Percentiles rank a stretch among this genome's conserved stretches.
phyloP scores from a whole-genome alignment of 2,888 invertebrate genomes.

The Anoncus sp. region DNA sequence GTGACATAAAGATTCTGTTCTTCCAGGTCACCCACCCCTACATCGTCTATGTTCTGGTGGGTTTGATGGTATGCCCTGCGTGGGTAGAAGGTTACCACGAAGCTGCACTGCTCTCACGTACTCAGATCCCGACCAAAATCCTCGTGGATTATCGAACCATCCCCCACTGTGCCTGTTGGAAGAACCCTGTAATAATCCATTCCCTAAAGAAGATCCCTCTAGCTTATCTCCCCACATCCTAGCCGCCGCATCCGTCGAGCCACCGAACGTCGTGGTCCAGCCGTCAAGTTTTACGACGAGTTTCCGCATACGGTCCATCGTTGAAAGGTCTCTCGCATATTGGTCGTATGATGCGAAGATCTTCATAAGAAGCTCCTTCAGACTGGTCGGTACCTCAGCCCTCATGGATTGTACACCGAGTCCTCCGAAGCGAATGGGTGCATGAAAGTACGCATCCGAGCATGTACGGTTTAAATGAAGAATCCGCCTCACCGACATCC shows the following conservation, averaged over 20 bases:
- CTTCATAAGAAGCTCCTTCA: background rate
- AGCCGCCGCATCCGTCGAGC: conserved; percentile 28
- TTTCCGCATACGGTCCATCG: background rate
- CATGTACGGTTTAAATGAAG: conserved; percentile 31
- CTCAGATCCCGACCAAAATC: conserved; percentile 70
- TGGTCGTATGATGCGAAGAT: background rate
- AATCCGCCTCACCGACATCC: conserved; percentile 17
- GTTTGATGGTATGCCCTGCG: conserved; percentile 69
- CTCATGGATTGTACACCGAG: conserved; percentile 30
- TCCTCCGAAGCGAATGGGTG: background rate
- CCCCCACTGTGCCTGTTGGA: conserved; percentile 51
- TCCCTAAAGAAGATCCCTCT: background rate
- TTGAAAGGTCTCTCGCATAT: background rate
- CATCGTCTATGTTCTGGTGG: conserved; percentile 65
- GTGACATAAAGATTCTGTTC: conserved; percentile 67
- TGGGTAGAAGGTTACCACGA: conserved; percentile 69
- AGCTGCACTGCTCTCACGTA: conserved; percentile 71
- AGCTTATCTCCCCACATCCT: conserved; percentile 9
- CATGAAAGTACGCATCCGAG: conserved; percentile 26
- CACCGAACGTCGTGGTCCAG: background rate
- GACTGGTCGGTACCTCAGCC: background rate
- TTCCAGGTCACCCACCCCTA: conserved; percentile 62
- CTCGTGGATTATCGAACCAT: conserved; percentile 67
- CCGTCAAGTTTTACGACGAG: background rate
- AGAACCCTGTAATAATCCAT: conserved; percentile 3